Base-by-base conservation (phyloP, 64 coral and sea anemone species). In the Dendronephthya gigantea region DNA sequence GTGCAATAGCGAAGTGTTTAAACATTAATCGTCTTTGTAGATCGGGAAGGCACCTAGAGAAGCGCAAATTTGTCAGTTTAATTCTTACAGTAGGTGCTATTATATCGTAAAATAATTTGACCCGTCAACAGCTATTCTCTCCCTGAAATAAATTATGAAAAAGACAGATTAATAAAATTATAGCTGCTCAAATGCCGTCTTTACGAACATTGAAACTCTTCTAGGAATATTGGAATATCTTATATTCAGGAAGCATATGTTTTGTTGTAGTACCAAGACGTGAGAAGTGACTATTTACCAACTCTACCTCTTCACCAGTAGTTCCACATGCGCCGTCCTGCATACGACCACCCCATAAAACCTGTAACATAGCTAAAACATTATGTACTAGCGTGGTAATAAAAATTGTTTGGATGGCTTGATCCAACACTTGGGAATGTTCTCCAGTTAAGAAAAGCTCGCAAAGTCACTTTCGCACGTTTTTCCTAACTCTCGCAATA, bases 161-260 rank as follows among this genome's bases (percentile, higher is more conserved):
- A 50, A 9, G 48, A 7, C 16, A 16, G 7, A 50, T 7, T 50
- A 16, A 50, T 16, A 50, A 16, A 9, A 50, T 16, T 50, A n/a
- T n/a, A n/a, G n/a, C n/a, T n/a, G n/a, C n/a, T n/a, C n/a, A n/a
- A n/a, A 52, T 12, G 50, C 50, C 50, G 50, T 52, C 8, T 52
- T 22, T 52, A 22, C 9, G 50, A 22, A 22, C 50, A 12, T 16
- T 16, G 23, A 50, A 52, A 52, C 50, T 16, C 13, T 52, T 10
- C 1, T 8, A 22, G 50, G 13, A 52, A 12, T 22, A 52, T 52
- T 16, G 1, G 8, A 52, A 52, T 16, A 52, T 16, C 1, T 52
- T 52, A 74, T 29, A 11, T 74, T 74, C 68, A 30, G 68, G 68
- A 30, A 74, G 33, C 68, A 74, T 74, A 74, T 74, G 68, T 74